These are phyloP conservation scores for Lerema accius DNA, from an alignment of 1,140 invertebrate genomes.

Conservation along the genomic window DNA sequence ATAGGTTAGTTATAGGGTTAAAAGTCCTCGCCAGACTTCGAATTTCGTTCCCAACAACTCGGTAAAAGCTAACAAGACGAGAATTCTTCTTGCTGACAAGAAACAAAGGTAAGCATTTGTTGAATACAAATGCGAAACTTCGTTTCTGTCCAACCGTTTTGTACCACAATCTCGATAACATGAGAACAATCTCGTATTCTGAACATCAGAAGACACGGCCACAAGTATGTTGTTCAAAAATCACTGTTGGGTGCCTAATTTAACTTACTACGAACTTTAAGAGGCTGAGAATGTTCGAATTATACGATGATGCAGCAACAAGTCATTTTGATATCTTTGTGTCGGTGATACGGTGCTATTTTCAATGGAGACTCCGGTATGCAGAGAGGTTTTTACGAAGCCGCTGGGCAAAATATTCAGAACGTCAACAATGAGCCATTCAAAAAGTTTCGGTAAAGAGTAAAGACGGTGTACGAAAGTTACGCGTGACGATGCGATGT, in stretches of 20 bases:
- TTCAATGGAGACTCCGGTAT: constrained; percentile 1
- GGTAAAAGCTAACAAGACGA: constrained; percentile 7
- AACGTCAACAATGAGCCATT: constrained; percentile 31
- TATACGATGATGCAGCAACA: not conserved
- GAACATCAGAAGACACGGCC: not conserved
- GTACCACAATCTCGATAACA: constrained; percentile 26
- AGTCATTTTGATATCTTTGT: not conserved
- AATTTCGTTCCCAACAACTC: not conserved
- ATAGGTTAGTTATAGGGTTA: no score
- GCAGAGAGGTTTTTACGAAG: constrained; percentile 9
- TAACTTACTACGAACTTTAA: not conserved
- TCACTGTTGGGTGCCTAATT: constrained; percentile 20
- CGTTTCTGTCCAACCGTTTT: constrained; percentile 10
- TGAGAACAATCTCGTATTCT: constrained; percentile 15
- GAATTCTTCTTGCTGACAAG: constrained; percentile 12
- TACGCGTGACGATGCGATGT: constrained; percentile 8
- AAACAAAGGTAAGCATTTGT: constrained; percentile 13
- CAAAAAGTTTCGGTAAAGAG: constrained; percentile 18
- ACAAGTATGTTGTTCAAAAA: constrained; percentile 6
- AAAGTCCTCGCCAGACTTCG: no score
- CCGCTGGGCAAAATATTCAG: constrained; percentile 13
- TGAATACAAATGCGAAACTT: constrained; percentile 20
- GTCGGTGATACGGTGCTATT: not conserved
- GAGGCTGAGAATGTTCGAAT: constrained; percentile 1
- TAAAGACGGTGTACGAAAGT: constrained; percentile 1